Percentiles rank a stretch among this genome's conserved stretches.
These are phyloP conservation scores for Myiotriccus ornatus DNA, from an alignment of 2,797 vertebrate species.

Conservation along the genomic window DNA sequence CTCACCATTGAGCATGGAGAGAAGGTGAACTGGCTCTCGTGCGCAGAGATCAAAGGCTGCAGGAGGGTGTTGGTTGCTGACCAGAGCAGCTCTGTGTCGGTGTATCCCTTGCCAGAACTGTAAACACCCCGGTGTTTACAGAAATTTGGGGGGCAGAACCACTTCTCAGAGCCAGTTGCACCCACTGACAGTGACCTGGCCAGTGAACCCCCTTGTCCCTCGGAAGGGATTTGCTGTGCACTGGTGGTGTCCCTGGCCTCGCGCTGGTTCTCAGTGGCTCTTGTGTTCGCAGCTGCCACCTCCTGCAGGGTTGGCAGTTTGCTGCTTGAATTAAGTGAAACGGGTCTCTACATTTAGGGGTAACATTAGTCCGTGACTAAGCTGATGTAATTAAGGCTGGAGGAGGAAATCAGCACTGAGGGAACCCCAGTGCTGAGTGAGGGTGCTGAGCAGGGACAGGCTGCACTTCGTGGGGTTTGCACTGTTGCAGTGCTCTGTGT, in stretches of 20 bases:
- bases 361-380: neutral
- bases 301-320: neutral
- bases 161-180: neutral
- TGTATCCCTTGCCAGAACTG: constrained; percentile 78
- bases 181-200: neutral
- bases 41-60: constrained; percentile 81
- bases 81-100: constrained; percentile 82
- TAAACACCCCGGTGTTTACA: neutral
- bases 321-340: neutral
- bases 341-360: neutral
- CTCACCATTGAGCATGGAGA: constrained; percentile 85
- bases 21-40: constrained; percentile 94
- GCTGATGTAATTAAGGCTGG: neutral
- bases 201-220: neutral
- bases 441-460: neutral
- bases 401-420: neutral
- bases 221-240: neutral
- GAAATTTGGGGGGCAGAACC: neutral
- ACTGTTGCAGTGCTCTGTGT: neutral
- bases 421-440: neutral
- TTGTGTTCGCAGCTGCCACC: neutral
- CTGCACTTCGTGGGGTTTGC: neutral
- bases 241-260: neutral
- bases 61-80: constrained; percentile 88
- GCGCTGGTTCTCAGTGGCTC: neutral